phyloP scores from a whole-genome alignment of 1,140 invertebrate species.

The Pseudoatta argentina region DNA sequence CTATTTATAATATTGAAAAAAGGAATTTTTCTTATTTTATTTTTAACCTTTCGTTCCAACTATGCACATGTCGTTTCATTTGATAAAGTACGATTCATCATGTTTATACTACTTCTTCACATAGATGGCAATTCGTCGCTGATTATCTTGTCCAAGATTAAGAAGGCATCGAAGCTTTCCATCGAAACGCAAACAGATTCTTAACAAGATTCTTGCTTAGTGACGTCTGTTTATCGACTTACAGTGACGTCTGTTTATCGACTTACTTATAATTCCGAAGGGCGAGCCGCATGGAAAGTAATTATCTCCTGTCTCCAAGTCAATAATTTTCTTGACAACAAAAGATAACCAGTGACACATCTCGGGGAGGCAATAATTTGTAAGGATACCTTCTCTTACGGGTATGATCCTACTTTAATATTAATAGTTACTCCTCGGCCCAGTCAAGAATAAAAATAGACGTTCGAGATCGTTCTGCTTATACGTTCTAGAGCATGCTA shows the following conservation, averaged over 20 bases:
- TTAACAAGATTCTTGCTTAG: not conserved
- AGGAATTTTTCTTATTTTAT: not conserved
- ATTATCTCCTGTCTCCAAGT: constrained; percentile 25
- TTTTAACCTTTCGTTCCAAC: not conserved
- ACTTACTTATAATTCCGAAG: not conserved
- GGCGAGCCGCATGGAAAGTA: not conserved
- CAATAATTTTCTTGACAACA: constrained; percentile 63
- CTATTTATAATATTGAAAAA: not conserved
- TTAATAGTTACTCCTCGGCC: constrained; percentile 76
- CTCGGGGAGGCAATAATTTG: constrained; percentile 76
- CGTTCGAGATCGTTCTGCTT: constrained; percentile 48
- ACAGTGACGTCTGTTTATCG: not conserved
- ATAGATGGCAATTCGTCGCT: not conserved
- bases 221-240: not conserved
- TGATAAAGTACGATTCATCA: constrained; percentile 16
- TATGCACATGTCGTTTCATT: no score
- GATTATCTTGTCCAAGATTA: constrained; percentile 27
- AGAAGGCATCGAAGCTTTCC: constrained; percentile 1
- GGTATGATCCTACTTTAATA: constrained; percentile 76
- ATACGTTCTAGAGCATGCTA: constrained; percentile 59
- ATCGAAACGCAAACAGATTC: constrained; percentile 7
- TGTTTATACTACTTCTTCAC: not conserved
- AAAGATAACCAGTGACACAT: constrained; percentile 75
- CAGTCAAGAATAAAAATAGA: constrained; percentile 80
- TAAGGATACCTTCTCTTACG: constrained; percentile 76